Percentiles rank a stretch among this genome's conserved stretches.
Conservation (phyloP, 2,797 vertebrate genomes). For the Harpagifer antarcticus region DNA sequence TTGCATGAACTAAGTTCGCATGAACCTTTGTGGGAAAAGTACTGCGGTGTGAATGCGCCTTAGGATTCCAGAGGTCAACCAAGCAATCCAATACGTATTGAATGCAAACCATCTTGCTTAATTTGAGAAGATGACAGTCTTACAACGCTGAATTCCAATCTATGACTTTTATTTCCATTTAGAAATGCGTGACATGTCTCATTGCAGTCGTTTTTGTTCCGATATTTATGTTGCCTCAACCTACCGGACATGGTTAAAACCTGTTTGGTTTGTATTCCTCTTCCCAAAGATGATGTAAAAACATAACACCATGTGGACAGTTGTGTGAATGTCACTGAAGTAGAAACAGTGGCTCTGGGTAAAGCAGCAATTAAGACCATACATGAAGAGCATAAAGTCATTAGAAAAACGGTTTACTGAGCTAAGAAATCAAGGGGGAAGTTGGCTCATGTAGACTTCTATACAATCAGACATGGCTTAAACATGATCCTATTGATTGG, state of each 20-base stretch:
- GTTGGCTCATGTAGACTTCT: too few species aligned
- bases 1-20: too few species aligned
- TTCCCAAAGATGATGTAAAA: conserved; percentile 15
- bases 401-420: too few species aligned
- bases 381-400: too few species aligned
- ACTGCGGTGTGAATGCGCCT: too few species aligned
- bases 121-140: conserved; percentile 9
- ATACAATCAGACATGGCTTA: too few species aligned
- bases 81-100: background rate
- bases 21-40: too few species aligned
- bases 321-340: conserved; percentile 53
- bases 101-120: background rate
- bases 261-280: conserved; percentile 36
- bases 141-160: background rate
- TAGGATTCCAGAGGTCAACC: conserved; percentile 10
- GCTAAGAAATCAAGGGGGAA: too few species aligned
- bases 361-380: too few species aligned
- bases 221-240: conserved; percentile 28
- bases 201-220: background rate
- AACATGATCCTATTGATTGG: background rate
- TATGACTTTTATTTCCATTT: background rate
- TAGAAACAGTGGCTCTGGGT: conserved; percentile 36
- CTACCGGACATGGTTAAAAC: conserved; percentile 21
- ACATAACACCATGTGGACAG: background rate
- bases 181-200: background rate